A percentile compares a stretch with the other conserved stretches of the same genome.
These are phyloP conservation scores for Ranitomeya imitator DNA, from an alignment of 2,113 vertebrate genomes.

Conservation along the genomic window DNA sequence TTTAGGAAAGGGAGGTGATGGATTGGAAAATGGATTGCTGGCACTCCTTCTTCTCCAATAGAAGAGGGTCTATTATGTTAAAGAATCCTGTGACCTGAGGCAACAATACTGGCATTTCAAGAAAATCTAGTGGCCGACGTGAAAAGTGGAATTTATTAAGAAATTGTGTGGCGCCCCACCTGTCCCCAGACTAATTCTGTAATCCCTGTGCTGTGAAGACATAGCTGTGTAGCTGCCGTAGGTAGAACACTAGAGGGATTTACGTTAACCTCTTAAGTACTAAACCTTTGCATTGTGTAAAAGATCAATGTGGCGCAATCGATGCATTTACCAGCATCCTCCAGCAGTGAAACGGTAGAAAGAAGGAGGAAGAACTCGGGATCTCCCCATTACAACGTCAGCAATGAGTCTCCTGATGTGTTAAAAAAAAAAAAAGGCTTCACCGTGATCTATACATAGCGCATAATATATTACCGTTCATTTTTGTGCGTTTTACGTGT, in stretches of 20 bases:
- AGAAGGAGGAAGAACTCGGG: slow-evolving; percentile 22
- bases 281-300: background rate
- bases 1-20: slow-evolving; percentile 37
- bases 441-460: slow-evolving; percentile 20
- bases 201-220: slow-evolving; percentile 44
- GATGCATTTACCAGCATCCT: slow-evolving; percentile 24
- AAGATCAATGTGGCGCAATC: slow-evolving; percentile 23
- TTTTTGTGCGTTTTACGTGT: background rate
- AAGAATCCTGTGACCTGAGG: background rate
- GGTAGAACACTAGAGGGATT: slow-evolving; percentile 37
- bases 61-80: background rate
- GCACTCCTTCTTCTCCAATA: background rate
- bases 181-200: slow-evolving; percentile 41
- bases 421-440: slow-evolving; percentile 12
- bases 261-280: slow-evolving; percentile 27
- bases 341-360: slow-evolving; percentile 40
- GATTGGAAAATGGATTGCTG: background rate
- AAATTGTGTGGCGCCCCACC: slow-evolving; percentile 3
- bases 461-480: slow-evolving; percentile 2
- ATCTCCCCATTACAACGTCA: slow-evolving; percentile 52
- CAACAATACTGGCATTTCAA: background rate
- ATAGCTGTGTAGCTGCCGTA: slow-evolving; percentile 26
- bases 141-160: background rate
- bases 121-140: background rate
- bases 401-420: slow-evolving; percentile 12